These are phyloP conservation scores for Bujurquina vittata DNA, from an alignment of 2,113 vertebrate genomes.

Conservation along the genomic window DNA sequence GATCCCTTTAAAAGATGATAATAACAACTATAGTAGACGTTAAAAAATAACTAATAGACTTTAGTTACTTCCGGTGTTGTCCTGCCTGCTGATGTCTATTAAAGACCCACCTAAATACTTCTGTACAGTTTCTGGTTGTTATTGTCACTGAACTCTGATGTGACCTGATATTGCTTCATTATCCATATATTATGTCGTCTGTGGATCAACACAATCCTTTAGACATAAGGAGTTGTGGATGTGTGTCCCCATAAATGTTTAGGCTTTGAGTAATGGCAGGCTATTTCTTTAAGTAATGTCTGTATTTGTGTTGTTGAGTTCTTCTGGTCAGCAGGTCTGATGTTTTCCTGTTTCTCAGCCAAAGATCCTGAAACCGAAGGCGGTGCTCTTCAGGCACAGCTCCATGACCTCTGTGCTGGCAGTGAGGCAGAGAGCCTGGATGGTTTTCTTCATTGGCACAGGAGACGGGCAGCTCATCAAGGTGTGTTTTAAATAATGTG, in stretches of 20 bases:
- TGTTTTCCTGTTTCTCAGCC: not conserved
- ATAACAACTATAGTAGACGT: no score
- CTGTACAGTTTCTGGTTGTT: no score
- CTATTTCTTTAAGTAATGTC: not conserved
- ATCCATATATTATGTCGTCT: no score
- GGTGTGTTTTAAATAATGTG: slow-evolving; percentile 69
- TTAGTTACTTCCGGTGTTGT: no score
- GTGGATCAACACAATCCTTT: rapidly evolving
- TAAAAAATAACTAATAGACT: no score
- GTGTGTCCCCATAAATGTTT: no score
- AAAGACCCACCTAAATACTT: no score
- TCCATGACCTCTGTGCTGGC: slow-evolving; percentile 87
- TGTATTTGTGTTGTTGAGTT: not conserved
- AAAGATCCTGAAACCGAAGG: slow-evolving; percentile 59
- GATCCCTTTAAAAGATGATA: no score
- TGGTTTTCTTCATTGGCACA: slow-evolving; percentile 88
- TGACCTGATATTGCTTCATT: no score
- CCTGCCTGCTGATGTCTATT: no score
- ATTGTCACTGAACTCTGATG: no score
- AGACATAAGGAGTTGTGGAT: no score
- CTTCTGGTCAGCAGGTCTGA: rapidly evolving
- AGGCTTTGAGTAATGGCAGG: not conserved
- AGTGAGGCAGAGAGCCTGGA: slow-evolving; percentile 79
- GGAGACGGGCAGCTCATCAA: slow-evolving; percentile 88
- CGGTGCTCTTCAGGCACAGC: slow-evolving; percentile 77